Conservation (phyloP, 2,888 invertebrate genomes). For the Ophion costatus region DNA sequence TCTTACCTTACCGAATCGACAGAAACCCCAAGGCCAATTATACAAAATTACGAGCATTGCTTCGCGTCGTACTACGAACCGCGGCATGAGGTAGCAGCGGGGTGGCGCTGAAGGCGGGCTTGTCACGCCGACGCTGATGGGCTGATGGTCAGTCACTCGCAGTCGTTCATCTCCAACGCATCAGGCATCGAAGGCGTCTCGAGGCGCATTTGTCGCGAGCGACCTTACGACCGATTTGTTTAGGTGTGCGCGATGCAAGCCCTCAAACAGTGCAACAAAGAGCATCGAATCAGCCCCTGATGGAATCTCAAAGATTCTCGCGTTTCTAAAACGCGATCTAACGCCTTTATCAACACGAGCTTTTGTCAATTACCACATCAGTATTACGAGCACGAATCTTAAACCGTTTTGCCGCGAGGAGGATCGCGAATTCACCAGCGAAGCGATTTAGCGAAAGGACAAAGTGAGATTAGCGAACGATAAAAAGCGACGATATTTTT, state of each 20-base stretch:
- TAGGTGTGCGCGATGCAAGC: neutral
- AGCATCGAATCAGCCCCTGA: neutral
- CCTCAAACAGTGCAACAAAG: neutral
- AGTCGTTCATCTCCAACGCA: neutral
- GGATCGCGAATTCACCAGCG: neutral
- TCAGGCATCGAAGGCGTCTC: neutral
- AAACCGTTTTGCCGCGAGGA: neutral
- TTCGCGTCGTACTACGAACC: no score
- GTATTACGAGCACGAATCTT: neutral
- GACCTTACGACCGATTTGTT: neutral
- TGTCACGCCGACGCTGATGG: neutral
- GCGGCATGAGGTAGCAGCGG: no score
- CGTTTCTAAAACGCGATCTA: neutral
- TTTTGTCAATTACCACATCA: neutral
- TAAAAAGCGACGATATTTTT: neutral
- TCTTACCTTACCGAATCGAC: neutral
- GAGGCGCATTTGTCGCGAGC: neutral
- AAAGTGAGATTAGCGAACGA: no score
- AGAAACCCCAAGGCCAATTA: neutral
- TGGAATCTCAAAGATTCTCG: neutral
- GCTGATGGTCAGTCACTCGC: neutral
- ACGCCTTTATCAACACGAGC: neutral
- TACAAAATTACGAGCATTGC: neutral
- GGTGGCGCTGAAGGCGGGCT: neutral
- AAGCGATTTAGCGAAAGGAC: no score